These are phyloP conservation scores for Hirtodrosophila histrioides DNA, from an alignment of 2,888 invertebrate species.

Conservation along the genomic window DNA sequence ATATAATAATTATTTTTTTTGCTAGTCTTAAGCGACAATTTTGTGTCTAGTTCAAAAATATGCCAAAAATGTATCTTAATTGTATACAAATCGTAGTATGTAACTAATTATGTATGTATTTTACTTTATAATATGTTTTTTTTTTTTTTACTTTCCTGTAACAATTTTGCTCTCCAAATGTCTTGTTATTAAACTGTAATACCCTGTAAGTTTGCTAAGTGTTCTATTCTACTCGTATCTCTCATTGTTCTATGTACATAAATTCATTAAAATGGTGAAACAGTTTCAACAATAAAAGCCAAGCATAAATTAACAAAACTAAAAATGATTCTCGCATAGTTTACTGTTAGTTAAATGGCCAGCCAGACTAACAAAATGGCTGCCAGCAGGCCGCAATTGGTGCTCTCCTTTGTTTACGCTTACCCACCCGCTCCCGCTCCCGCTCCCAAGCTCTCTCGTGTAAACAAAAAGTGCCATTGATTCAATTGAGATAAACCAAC, in stretches of 20 bases:
- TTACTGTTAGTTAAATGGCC: slow-evolving; percentile 7
- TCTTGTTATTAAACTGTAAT: slow-evolving; percentile 47
- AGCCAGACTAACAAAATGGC: slow-evolving; percentile 47
- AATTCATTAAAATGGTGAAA: slow-evolving; percentile 29
- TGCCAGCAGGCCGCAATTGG: slow-evolving; percentile 48
- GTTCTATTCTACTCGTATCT: slow-evolving; percentile 19
- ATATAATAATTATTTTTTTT: slow-evolving; percentile 27
- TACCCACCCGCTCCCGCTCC: too few species aligned
- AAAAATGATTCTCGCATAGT: slow-evolving; percentile 10
- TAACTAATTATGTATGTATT: slow-evolving; percentile 28
- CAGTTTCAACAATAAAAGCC: slow-evolving; percentile 50
- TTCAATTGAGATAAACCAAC: slow-evolving; percentile 70
- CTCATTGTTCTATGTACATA: slow-evolving; percentile 44
- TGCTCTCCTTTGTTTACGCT: slow-evolving; percentile 32
- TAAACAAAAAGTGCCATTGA: slow-evolving; percentile 70
- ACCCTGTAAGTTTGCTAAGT: slow-evolving; percentile 30
- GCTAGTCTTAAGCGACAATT: slow-evolving; percentile 38
- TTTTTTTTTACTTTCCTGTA: slow-evolving; percentile 20
- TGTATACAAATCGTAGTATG: slow-evolving; percentile 42
- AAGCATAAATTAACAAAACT: slow-evolving; percentile 43
- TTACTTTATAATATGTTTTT: slow-evolving; percentile 14
- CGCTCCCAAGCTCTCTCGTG: slow-evolving; percentile 11
- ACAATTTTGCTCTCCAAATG: slow-evolving; percentile 11
- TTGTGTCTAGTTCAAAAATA: slow-evolving; percentile 54
- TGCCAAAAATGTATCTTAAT: slow-evolving; percentile 51